phyloP scores from a whole-genome alignment of 2,113 vertebrate genomes.

The Ctenomys sociabilis region DNA sequence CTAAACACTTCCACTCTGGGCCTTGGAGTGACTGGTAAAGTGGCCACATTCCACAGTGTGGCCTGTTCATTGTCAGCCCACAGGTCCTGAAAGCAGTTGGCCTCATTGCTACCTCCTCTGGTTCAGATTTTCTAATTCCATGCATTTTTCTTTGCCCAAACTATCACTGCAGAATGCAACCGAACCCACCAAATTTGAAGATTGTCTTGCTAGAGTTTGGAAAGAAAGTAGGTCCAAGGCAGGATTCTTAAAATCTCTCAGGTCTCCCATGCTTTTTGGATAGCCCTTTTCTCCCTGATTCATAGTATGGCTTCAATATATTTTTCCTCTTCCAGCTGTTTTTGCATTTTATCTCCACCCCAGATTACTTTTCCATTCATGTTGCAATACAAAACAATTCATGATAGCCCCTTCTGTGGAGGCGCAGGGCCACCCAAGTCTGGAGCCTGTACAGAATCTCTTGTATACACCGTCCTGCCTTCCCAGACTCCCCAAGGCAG shows the following conservation, averaged over 20 bases:
- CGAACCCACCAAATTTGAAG: background rate
- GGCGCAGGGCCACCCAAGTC: constrained; percentile 60
- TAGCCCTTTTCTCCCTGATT: background rate
- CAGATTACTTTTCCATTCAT: constrained; percentile 61
- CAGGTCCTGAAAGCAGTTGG: background rate
- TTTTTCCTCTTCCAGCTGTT: constrained; percentile 51
- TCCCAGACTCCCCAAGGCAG: constrained; percentile 35
- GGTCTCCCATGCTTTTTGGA: background rate
- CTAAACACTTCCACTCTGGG: constrained; percentile 47
- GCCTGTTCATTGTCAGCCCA: background rate
- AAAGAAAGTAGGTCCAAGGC: background rate
- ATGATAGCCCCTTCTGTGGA: background rate
- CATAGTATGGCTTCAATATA: background rate
- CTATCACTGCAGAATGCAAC: background rate
- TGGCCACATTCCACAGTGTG: background rate
- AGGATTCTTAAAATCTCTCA: background rate
- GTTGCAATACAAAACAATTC: constrained; percentile 18
- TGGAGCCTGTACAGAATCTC: background rate
- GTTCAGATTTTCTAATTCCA: background rate
- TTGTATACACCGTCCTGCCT: constrained; percentile 8
- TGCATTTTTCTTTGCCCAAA: background rate
- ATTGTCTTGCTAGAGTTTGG: background rate
- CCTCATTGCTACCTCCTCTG: background rate
- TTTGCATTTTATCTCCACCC: background rate
- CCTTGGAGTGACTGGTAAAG: background rate